phyloP scores from a whole-genome alignment of 2,797 vertebrate genomes.

The Helicolenus hilgendorfi region DNA sequence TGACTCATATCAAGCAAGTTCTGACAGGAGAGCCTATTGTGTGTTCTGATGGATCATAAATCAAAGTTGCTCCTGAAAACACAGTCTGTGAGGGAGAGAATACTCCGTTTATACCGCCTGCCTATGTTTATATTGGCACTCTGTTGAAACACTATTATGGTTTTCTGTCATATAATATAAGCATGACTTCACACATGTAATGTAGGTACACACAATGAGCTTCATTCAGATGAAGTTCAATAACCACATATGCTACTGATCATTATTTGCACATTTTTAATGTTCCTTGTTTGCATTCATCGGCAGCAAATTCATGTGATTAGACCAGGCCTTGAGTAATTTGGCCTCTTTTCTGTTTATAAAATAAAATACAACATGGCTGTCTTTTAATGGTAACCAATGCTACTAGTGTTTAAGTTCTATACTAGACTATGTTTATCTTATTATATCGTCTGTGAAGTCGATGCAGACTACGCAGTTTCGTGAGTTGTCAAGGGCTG shows the following conservation, averaged over 20 bases:
- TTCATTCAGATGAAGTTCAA: constrained; percentile 10
- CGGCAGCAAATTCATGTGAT: not conserved
- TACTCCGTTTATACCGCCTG: not conserved
- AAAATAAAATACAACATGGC: not conserved
- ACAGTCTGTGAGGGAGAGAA: not conserved
- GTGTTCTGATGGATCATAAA: constrained; percentile 4
- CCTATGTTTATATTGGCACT: constrained; percentile 21
- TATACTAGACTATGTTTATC: not conserved
- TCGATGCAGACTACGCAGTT: not conserved
- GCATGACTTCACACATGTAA: constrained; percentile 37
- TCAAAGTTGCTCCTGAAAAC: not conserved
- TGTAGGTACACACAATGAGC: not conserved
- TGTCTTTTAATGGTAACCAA: not conserved
- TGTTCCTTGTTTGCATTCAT: constrained; percentile 24
- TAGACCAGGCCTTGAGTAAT: not conserved
- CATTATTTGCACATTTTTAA: constrained; percentile 45
- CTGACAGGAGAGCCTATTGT: constrained; percentile 25
- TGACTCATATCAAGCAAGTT: constrained; percentile 53
- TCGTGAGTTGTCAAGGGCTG: not conserved
- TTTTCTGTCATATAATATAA: constrained; percentile 18
- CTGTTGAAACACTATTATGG: constrained; percentile 2
- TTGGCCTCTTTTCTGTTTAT: not conserved
- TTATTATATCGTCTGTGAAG: not conserved
- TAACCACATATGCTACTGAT: constrained; percentile 25
- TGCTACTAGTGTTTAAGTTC: not conserved